These are phyloP conservation scores for Adelges cooleyi DNA, from an alignment of 1,140 invertebrate genomes.

Conservation along the genomic window DNA sequence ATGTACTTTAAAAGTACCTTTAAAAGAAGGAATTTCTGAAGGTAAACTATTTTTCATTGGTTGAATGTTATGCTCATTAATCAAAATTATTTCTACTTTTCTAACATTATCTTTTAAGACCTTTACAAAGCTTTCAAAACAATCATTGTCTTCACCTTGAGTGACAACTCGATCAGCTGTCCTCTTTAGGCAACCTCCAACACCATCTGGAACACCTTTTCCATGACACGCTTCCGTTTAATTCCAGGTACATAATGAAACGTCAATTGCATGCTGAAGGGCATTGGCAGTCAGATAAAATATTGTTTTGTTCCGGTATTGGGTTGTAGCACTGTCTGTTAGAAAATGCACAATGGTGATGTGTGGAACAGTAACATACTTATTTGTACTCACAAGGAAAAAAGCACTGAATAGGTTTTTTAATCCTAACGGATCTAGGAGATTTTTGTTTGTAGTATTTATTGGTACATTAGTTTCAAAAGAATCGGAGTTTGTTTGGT, in stretches of 20 bases:
- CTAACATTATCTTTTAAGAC: background rate
- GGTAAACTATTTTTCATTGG: background rate
- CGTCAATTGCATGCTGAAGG: background rate
- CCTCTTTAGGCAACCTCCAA: slow-evolving; percentile 39
- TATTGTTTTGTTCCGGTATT: slow-evolving; percentile 32
- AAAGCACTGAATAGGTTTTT: no score
- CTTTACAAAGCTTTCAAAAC: slow-evolving; percentile 25
- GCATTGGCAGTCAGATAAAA: slow-evolving; percentile 28
- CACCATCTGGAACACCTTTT: slow-evolving; percentile 38
- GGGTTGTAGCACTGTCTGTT: no score
- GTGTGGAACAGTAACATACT: no score
- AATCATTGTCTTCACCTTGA: slow-evolving; percentile 34
- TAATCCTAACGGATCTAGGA: no score
- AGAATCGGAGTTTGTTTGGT: no score
- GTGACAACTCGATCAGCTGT: slow-evolving; percentile 37
- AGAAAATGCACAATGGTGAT: no score
- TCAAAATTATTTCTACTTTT: background rate
- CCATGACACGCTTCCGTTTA: slow-evolving; percentile 39
- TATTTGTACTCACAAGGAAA: no score
- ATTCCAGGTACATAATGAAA: slow-evolving; percentile 36
- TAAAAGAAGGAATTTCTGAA: background rate
- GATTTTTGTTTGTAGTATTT: no score
- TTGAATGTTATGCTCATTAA: background rate
- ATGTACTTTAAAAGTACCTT: background rate
- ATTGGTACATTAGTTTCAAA: no score